Conservation (phyloP, 2,888 invertebrate genomes). For the Mesochorus sp. region DNA sequence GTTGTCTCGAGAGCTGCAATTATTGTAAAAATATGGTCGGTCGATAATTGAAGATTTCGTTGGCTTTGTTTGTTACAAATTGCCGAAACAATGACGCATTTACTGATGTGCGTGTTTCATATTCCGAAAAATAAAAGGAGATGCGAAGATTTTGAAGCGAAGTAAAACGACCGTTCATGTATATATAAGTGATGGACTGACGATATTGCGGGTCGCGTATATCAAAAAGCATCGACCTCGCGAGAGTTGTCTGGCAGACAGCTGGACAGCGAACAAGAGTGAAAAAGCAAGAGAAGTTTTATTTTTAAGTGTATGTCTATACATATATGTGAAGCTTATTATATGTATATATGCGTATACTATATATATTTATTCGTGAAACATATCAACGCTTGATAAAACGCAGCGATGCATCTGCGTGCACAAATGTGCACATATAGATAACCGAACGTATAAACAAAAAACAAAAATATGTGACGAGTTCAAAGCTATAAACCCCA, state of each 20-base stretch:
- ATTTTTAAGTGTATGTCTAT: slow-evolving; percentile 60
- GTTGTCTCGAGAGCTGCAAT: no score
- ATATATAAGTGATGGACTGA: slow-evolving; percentile 5
- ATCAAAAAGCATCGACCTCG: slow-evolving; percentile 32
- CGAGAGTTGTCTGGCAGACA: slow-evolving; percentile 67
- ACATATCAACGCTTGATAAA: slow-evolving; percentile 17
- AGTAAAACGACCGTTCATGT: no score
- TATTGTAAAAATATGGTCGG: no score
- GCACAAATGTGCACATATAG: not conserved
- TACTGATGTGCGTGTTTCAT: not conserved
- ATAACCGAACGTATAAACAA: not conserved
- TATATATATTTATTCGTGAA: slow-evolving; percentile 59
- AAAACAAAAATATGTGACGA: slow-evolving; percentile 17
- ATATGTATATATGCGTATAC: slow-evolving; percentile 59
- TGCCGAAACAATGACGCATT: slow-evolving; percentile 1
- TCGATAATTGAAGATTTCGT: no score
- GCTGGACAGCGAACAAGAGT: slow-evolving; percentile 72
- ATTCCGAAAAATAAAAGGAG: not conserved
- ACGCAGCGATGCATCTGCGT: not conserved
- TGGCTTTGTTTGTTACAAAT: slow-evolving; percentile 6
- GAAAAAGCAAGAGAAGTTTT: not conserved
- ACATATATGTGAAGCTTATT: slow-evolving; percentile 70
- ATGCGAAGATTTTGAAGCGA: not conserved
- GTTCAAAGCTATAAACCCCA: slow-evolving; percentile 42
- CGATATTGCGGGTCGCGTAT: slow-evolving; percentile 10